Evolutionary conservation across 2,888 invertebrate species (phyloP).

Genomic region (Conistra vaccinii): DNA sequence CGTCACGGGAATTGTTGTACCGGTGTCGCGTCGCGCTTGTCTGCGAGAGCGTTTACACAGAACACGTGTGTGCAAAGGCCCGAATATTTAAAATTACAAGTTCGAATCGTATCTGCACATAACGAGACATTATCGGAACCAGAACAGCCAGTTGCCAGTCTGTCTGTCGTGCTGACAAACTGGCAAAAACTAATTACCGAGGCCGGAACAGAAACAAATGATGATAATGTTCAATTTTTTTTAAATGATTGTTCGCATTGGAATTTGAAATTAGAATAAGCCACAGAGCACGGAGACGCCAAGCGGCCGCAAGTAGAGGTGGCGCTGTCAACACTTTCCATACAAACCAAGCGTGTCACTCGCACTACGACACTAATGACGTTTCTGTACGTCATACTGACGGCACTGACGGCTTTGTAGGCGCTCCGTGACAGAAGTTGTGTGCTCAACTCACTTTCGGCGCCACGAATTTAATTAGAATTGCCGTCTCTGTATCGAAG

Average conservation of each 20-base stretch:
- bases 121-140: background rate
- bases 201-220: background rate
- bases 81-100: slow-evolving; percentile 27
- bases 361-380: too few relatives aligned
- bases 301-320: background rate
- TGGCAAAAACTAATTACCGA: background rate
- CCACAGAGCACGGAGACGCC: background rate
- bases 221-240: background rate
- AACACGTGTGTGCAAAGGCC: background rate
- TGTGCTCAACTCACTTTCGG: background rate
- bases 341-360: background rate
- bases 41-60: too few relatives aligned
- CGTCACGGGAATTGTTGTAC: too few relatives aligned
- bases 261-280: too few relatives aligned
- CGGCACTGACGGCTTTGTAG: too few relatives aligned
- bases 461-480: too few relatives aligned
- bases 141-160: background rate
- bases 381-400: too few relatives aligned
- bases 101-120: slow-evolving; percentile 26
- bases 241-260: background rate
- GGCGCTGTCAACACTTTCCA: background rate
- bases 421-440: background rate
- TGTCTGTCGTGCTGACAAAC: background rate
- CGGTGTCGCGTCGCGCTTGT: too few relatives aligned
- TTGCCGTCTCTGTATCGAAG: background rate